Evolutionary conservation across 2,113 vertebrate species (phyloP), one percentile per base, ranked within the genome.

Genomic region (Guaruba guarouba): DNA sequence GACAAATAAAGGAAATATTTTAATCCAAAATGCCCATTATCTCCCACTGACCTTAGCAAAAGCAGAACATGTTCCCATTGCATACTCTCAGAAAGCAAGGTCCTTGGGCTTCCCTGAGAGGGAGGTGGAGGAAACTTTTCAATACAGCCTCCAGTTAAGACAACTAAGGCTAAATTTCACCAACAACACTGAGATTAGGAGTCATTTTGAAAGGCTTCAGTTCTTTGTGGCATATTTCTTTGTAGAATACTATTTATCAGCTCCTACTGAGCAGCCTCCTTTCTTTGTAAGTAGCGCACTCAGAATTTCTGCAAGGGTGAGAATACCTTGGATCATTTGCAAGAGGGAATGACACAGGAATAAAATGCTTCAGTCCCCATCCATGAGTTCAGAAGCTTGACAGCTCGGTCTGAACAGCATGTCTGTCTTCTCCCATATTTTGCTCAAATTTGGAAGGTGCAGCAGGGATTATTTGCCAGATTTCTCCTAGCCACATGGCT

Each of bases 221-320:
- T n/a, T 93, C 88, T 93, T 94, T 88, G 86, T 92, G 83, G 37
- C 71, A 71, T 20, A 6, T 61, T 46, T 85, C 54, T 76, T 80
- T 82, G 71, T 29, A 33, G 29, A 29, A 7, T 11, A 22, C 41
- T 76, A 67, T 74, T 93, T 63, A 90, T 80, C 82, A 67, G 57
- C 68, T 93, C 67, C 86, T 77, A 46, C 64, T 79, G 66, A 80
- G 49, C 46, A 80, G 19, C 64, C 79, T 88, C 76, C 80, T 90
- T 88, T 69, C 71, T 88, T 93, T 92, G 73, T 15, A n/a, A 52
- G 49, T 28, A 62, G 63, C 41, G 33, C 25, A 20, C 46, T 69
- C 67, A 59, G 37, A 86, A 51, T 86, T 97, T 92, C 73, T 83
- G 68, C 92, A 83, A 25, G 1, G 13, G 17, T 29, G 39, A 83